Evolutionary conservation across 2,797 vertebrate genomes (phyloP).

Genomic region (Acipenser oxyrinchus): DNA sequence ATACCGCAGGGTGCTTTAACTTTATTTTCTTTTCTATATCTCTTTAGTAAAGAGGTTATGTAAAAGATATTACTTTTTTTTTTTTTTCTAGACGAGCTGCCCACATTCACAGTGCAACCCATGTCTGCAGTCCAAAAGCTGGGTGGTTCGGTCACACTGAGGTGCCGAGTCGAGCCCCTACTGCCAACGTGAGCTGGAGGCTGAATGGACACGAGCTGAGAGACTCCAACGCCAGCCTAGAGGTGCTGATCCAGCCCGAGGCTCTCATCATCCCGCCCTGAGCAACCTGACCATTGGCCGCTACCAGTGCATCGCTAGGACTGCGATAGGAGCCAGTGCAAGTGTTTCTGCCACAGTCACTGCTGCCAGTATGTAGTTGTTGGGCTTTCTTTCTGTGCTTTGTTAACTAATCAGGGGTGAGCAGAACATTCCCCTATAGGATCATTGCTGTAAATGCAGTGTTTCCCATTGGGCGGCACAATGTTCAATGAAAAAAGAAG

Average conservation of each 20-base stretch:
- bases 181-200: slow-evolving; percentile 76
- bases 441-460: too few relatives aligned
- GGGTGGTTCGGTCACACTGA: slow-evolving; percentile 76
- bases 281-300: slow-evolving; percentile 77
- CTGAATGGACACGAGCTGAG: slow-evolving; percentile 71
- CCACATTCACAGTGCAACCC: slow-evolving; percentile 77
- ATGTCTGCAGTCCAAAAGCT: slow-evolving; percentile 83
- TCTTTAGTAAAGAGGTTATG: too few relatives aligned
- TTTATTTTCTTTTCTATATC: too few relatives aligned
- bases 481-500: too few relatives aligned
- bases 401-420: too few relatives aligned
- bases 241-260: slow-evolving; percentile 55
- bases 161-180: slow-evolving; percentile 68
- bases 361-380: slow-evolving; percentile 75
- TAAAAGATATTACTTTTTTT: not conserved
- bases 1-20: too few relatives aligned
- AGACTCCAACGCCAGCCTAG: slow-evolving; percentile 45
- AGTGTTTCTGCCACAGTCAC: slow-evolving; percentile 87
- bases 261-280: slow-evolving; percentile 67
- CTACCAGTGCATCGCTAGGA: slow-evolving; percentile 86
- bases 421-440: too few relatives aligned
- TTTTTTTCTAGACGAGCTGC: slow-evolving; percentile 56
- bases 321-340: slow-evolving; percentile 69
- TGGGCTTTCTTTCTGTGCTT: slow-evolving; percentile 18
- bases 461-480: too few relatives aligned